phyloP scores from a whole-genome alignment of 2,888 invertebrate genomes.

The Ophraella communa region DNA sequence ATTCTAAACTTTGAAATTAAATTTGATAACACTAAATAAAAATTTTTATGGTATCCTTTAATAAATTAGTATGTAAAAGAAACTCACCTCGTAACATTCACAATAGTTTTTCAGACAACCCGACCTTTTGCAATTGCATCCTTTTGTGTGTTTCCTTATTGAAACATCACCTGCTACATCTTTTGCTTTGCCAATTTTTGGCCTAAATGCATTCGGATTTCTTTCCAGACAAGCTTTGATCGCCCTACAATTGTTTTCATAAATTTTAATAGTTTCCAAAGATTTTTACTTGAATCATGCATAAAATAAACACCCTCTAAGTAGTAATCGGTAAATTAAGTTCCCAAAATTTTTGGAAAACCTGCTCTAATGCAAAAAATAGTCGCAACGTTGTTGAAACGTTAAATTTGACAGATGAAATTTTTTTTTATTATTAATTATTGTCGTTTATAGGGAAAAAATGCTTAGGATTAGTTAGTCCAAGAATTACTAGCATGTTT shows the following conservation, averaged over 20 bases:
- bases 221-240: constrained; percentile 94
- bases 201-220: constrained; percentile 97
- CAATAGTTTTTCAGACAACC: constrained; percentile 99
- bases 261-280: neutral
- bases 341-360: no score
- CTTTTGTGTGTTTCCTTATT: constrained; percentile 91
- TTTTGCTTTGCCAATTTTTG: constrained; percentile 91
- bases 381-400: no score
- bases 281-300: neutral
- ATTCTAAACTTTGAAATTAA: no score
- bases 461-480: no score
- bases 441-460: no score
- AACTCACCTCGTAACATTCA: constrained; percentile 93
- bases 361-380: no score
- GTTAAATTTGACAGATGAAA: no score
- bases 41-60: neutral
- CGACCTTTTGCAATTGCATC: constrained; percentile 98
- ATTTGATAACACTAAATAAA: neutral
- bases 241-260: constrained; percentile 65
- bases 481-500: no score
- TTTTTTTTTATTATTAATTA: no score
- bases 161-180: constrained; percentile 74
- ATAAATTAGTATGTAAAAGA: neutral
- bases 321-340: no score
- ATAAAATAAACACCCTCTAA: no score